Percentiles rank a stretch among this genome's conserved stretches.
phyloP scores from a whole-genome alignment of 2,888 invertebrate genomes.

The Thalpophila matura region DNA sequence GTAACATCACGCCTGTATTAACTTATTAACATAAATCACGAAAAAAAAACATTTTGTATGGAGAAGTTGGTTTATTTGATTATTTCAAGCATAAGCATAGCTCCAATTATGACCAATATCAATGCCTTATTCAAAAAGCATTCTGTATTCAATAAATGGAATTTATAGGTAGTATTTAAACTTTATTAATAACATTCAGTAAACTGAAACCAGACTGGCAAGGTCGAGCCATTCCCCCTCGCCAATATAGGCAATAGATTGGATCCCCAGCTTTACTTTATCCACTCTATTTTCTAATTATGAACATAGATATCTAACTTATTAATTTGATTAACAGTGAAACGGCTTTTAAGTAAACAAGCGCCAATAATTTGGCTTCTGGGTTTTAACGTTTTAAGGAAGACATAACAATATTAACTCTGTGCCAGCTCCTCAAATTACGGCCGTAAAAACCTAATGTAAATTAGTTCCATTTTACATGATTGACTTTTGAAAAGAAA shows the following conservation, averaged over 20 bases:
- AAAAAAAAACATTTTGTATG: no score
- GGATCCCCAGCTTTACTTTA: slow-evolving; percentile 23
- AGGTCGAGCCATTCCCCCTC: slow-evolving; percentile 8
- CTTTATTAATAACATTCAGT: slow-evolving; percentile 73
- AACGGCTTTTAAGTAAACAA: slow-evolving; percentile 30
- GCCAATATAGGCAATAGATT: slow-evolving; percentile 30
- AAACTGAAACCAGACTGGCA: slow-evolving; percentile 26
- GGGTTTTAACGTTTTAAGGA: slow-evolving; percentile 34
- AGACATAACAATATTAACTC: slow-evolving; percentile 31
- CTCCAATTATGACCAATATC: slow-evolving; percentile 40
- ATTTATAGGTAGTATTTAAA: slow-evolving; percentile 62
- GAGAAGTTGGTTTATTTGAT: no score
- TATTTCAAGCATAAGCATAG: no score
- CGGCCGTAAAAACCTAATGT: slow-evolving; percentile 48
- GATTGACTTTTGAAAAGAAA: slow-evolving; percentile 43
- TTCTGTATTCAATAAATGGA: slow-evolving; percentile 43
- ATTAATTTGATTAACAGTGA: slow-evolving; percentile 13
- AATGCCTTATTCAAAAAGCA: slow-evolving; percentile 44
- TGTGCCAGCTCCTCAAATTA: slow-evolving; percentile 23
- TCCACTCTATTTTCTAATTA: slow-evolving; percentile 38
- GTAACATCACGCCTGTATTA: no score
- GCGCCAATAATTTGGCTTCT: slow-evolving; percentile 12
- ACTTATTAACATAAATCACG: no score
- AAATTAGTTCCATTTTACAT: slow-evolving; percentile 46
- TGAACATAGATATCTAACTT: slow-evolving; percentile 21